These are phyloP conservation scores for Atherinosoma microstoma DNA, from an alignment of 2,797 vertebrate species.

Conservation along the genomic window DNA sequence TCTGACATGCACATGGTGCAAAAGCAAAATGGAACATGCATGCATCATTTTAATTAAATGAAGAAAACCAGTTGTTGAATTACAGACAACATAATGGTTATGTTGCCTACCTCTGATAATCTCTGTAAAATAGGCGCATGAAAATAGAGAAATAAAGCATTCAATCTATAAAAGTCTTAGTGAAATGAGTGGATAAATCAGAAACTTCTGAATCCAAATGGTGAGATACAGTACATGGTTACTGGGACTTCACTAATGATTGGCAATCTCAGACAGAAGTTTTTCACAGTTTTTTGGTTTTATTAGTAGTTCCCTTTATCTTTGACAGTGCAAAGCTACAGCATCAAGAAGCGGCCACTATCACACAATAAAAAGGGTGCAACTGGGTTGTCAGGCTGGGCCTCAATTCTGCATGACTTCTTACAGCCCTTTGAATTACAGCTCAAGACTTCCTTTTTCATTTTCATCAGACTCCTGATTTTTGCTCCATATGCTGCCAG, in stretches of 20 bases:
- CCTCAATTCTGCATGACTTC: conserved; percentile 15
- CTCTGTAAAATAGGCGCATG: conserved; percentile 44
- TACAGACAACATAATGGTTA: neutral
- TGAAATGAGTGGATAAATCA: neutral
- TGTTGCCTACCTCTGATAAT: conserved; percentile 47
- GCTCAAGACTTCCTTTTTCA: conserved; percentile 39
- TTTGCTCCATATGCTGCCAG: conserved; percentile 14
- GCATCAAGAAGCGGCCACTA: neutral
- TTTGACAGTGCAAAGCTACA: conserved; percentile 4
- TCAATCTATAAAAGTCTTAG: neutral
- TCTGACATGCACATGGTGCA: neutral
- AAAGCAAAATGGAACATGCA: neutral
- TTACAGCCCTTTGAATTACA: conserved; percentile 40
- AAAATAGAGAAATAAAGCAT: neutral
- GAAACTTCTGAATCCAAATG: neutral
- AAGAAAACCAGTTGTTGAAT: neutral
- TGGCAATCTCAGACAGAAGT: neutral
- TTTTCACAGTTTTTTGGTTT: neutral
- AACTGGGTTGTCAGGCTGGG: conserved; percentile 18
- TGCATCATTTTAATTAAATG: neutral
- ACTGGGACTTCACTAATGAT: neutral
- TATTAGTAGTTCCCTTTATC: neutral
- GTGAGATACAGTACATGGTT: neutral
- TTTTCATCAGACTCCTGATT: conserved; percentile 42
- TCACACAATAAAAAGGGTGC: neutral